Base-by-base conservation (phyloP, 2,797 vertebrate genomes). In the Australoheros facetus region DNA sequence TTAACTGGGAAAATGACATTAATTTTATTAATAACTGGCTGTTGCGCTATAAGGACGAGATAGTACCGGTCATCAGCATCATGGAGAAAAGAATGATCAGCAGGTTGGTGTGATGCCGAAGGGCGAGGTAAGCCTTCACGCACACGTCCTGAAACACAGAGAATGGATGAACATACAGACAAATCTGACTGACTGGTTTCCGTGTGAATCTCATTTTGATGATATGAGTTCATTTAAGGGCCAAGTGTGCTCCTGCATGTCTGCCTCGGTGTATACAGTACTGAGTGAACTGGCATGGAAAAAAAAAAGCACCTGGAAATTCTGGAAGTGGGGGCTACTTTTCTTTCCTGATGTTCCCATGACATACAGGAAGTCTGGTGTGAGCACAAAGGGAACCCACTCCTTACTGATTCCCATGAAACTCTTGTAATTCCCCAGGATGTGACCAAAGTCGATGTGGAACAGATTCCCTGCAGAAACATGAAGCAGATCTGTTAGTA, bases 361-460 rank as follows among this genome's bases (percentile, higher is more conserved):
- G 82, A 99, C 97, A 71, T 97, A 98, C 59, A 99, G 96, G 94
- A 99, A 99, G 94, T 99, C 98, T 0, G 98, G 98, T 6, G 98
- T 99, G 77, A 99, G 95, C 75, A 99, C 98, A 81, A 99, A 99
- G 37, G 98, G 98, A 82, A 99, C 98, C 94, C 98, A 96, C 89
- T 99, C 98, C 91, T 99, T 99, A 92, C 97, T 99, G 93, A 99
- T 97, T 81, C 98, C 98, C 94, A 99, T 95, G 89, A 99, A 99
- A 83, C 98, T 99, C 95, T 99, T 99, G 57, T 99, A 99, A 88
- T 99, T 99, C 73, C 98, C 98, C 94, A 99, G 97, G 95, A 99
- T 99, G 94, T 99, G 98, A 51, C 98, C 98, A 66, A 99, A 99
- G 92, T 99, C 98, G 17, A 99, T 99, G 90, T 99, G 98, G 93